Evolutionary conservation across 2,888 invertebrate genomes (phyloP), one percentile per base, ranked within the genome.

Genomic region (Apotomis turbidana): DNA sequence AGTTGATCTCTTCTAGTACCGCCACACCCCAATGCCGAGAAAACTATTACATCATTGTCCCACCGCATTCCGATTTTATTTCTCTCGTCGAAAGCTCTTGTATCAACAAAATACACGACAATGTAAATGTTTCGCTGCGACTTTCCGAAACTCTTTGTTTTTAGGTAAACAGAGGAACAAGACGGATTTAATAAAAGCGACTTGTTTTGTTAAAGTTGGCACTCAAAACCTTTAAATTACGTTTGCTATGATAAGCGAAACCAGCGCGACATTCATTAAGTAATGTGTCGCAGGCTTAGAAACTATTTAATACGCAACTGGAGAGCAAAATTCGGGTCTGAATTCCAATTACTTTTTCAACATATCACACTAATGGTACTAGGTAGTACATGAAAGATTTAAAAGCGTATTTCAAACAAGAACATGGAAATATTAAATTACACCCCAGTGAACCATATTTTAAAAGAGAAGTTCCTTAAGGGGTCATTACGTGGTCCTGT

Each of bases 31-130:
- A 62, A 77, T 77, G 78, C 78, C 78, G 81, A 83, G 83, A 86
- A 88, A 89, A 90, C 88, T 90, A 89, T 89, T 88, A 90, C 85
- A 88, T 87, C 85, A 87, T 85, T 87, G 84, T 85, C 83, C 80
- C 77, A 78, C 76, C 78, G 77, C 78, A 81, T 81, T 82, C 81
- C 79, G 79, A 83, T 82, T 83, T 83, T 80, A 83, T 83, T 85
- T 83, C 76, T 76, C 70, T 73, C 60, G 57, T 62, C 61, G 74
- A 71, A 71, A 72, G 72, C 72, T 68, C 68, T 68, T 72, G 72
- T 72, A 72, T 72, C 72, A 72, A 72, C 72, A 72, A 63, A 72
- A 68, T 72, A 72, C 63, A 72, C 72, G 72, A 63, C 72, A 72
- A 68, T 72, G 72, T 68, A 68, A 72, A 68, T 68, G 72, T 63